Percentiles rank a stretch among this genome's conserved stretches.
phyloP scores from a whole-genome alignment of 2,888 invertebrate genomes.

The Entomobrya multifasciata region DNA sequence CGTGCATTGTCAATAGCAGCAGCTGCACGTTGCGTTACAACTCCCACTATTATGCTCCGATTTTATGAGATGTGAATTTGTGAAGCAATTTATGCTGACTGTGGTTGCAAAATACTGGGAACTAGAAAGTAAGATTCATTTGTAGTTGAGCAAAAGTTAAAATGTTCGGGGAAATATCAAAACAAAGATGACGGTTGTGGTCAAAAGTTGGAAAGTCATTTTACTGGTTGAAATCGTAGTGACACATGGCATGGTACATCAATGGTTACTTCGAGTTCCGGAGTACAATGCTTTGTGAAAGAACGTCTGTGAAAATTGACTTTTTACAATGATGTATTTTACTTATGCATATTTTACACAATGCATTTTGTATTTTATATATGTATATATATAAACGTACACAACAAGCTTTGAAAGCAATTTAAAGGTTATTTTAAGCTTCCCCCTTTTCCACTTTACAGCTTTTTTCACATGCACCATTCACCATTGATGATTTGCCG shows the following conservation, averaged over 20 bases:
- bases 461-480: slow-evolving; percentile 20
- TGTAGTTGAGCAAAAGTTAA: not conserved
- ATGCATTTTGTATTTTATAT: not conserved
- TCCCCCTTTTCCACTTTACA: slow-evolving; percentile 20
- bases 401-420: not conserved
- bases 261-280: not conserved
- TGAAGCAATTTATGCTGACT: too few species aligned
- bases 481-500: slow-evolving; percentile 39
- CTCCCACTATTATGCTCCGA: not conserved
- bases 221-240: not conserved
- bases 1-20: too few species aligned
- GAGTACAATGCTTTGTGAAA: not conserved
- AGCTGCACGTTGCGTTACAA: not conserved
- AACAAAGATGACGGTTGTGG: slow-evolving; percentile 9
- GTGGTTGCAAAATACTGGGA: too few species aligned
- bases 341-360: not conserved
- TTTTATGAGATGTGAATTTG: too few species aligned
- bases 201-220: slow-evolving; percentile 29
- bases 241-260: not conserved
- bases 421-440: not conserved
- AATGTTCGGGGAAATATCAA: not conserved
- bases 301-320: not conserved
- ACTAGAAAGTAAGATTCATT: not conserved
- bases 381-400: not conserved
- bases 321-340: not conserved